These are phyloP conservation scores for Hipposideros armiger DNA, from an alignment of 2,113 vertebrate genomes.

Conservation along the genomic window DNA sequence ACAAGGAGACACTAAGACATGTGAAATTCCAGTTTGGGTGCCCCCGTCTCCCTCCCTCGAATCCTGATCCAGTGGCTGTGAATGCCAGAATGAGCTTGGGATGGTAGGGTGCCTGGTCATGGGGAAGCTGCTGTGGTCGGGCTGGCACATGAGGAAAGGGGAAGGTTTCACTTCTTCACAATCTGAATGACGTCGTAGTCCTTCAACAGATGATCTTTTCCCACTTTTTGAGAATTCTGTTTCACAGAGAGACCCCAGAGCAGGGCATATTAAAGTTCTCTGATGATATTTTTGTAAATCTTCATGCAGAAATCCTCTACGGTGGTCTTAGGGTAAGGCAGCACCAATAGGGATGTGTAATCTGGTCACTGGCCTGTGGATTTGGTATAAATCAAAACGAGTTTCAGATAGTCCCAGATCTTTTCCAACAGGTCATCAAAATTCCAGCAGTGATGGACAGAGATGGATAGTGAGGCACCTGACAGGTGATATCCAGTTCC, in stretches of 20 bases:
- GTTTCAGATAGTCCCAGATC: constrained; percentile 94
- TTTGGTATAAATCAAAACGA: constrained; percentile 97
- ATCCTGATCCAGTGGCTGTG: background rate
- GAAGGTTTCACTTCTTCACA: constrained; percentile 93
- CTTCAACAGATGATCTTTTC: constrained; percentile 95
- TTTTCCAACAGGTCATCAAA: constrained; percentile 96
- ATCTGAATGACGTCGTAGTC: constrained; percentile 97
- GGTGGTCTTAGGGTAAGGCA: constrained; percentile 90
- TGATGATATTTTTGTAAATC: constrained; percentile 97
- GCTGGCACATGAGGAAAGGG: background rate
- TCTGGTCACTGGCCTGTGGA: constrained; percentile 96
- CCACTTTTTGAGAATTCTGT: constrained; percentile 96
- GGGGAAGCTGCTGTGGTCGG: background rate
- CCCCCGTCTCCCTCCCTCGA: background rate
- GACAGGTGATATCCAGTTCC: constrained; percentile 96
- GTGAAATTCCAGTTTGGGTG: background rate
- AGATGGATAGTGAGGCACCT: constrained; percentile 97
- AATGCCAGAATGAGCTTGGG: background rate
- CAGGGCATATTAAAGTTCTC: constrained; percentile 96
- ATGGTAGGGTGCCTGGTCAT: background rate
- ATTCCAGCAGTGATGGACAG: constrained; percentile 96
- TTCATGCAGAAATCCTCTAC: constrained; percentile 96
- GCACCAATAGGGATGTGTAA: constrained; percentile 93
- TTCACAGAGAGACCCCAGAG: constrained; percentile 97
- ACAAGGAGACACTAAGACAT: background rate